phyloP scores from a whole-genome alignment of 2,797 vertebrate genomes.

The Calcarius lapponicus region DNA sequence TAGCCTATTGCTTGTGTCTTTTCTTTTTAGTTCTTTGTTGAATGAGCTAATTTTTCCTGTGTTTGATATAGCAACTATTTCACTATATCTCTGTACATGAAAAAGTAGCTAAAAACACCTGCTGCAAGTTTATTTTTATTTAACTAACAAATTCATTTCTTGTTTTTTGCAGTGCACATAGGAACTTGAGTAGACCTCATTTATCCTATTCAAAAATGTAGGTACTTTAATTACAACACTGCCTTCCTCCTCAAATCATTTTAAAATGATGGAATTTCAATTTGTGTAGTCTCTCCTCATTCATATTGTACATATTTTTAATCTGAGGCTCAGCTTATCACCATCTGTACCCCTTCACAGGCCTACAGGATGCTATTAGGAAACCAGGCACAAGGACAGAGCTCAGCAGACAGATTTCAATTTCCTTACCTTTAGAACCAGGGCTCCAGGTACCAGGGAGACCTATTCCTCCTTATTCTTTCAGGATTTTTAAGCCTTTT shows the following conservation, averaged over 20 bases:
- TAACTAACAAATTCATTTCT: constrained; percentile 17
- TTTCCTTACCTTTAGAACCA: background rate
- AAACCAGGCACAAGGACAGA: background rate
- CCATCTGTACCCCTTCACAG: background rate
- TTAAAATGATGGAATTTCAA: background rate
- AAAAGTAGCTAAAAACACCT: constrained; percentile 11
- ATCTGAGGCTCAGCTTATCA: background rate
- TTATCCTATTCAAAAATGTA: constrained; percentile 16
- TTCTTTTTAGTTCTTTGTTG: background rate
- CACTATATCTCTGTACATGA: background rate
- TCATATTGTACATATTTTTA: background rate
- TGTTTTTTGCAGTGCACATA: constrained; percentile 1
- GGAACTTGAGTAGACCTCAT: constrained; percentile 41
- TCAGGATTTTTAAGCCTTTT: background rate
- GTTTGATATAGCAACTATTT: background rate
- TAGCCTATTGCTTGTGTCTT: background rate
- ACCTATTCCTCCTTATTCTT: background rate
- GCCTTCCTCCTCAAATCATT: background rate
- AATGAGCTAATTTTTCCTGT: background rate
- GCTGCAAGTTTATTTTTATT: background rate
- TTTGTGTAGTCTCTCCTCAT: background rate
- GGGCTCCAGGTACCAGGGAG: background rate
- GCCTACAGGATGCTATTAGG: background rate
- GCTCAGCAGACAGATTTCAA: background rate
- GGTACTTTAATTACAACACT: background rate